Percentiles rank a stretch among this genome's conserved stretches.
phyloP scores from a whole-genome alignment of 2,113 vertebrate species.

The Sterrhoptilus dennistouni region DNA sequence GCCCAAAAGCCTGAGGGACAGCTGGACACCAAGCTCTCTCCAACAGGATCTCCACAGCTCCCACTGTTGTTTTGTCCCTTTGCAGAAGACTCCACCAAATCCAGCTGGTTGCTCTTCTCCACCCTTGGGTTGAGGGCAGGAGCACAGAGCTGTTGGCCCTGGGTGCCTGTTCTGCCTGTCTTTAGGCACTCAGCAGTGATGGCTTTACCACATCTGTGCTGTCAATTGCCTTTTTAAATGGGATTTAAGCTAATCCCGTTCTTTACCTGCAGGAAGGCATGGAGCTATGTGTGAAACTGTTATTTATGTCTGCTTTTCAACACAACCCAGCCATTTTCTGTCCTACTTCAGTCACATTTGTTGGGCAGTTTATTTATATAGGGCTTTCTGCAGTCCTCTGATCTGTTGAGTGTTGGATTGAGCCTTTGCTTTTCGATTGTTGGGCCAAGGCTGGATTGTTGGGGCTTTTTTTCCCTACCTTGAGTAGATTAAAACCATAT shows the following conservation, averaged over 20 bases:
- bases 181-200: rapidly evolving
- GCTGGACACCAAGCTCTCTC: background rate
- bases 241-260: background rate
- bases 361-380: background rate
- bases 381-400: background rate
- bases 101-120: background rate
- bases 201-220: rapidly evolving
- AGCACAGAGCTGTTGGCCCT: background rate
- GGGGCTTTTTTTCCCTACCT: background rate
- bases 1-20: background rate
- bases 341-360: rapidly evolving
- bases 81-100: background rate
- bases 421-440: background rate
- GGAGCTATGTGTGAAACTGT: rapidly evolving
- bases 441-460: background rate
- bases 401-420: background rate
- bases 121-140: background rate
- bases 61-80: background rate
- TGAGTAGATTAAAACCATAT: background rate
- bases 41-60: background rate
- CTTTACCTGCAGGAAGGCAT: background rate
- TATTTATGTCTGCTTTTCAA: background rate
- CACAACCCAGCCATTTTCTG: background rate
- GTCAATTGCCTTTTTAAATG: rapidly evolving
- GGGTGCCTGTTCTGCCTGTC: background rate